A percentile compares a stretch with the other conserved stretches of the same genome.
Conservation (phyloP, 2,797 vertebrate species). For the Ataeniobius toweri region DNA sequence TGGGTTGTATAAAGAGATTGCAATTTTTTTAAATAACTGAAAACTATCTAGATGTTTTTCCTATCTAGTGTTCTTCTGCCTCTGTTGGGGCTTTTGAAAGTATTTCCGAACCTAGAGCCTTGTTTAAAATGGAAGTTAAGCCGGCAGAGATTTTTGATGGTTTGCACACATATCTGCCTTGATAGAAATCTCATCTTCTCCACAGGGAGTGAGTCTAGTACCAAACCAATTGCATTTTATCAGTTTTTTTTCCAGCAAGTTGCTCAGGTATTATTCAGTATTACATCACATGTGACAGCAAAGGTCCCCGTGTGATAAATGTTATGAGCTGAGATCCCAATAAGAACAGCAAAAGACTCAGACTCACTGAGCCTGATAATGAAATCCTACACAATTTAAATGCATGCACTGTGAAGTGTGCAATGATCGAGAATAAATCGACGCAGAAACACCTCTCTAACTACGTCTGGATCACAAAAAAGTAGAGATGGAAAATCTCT, state of each 20-base stretch:
- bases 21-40: slow-evolving; percentile 17
- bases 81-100: neutral
- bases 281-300: slow-evolving; percentile 30
- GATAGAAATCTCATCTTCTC: slow-evolving; percentile 42
- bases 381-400: slow-evolving; percentile 47
- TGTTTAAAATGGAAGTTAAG: slow-evolving; percentile 21
- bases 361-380: slow-evolving; percentile 51
- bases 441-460: slow-evolving; percentile 4
- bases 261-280: slow-evolving; percentile 25
- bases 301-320: slow-evolving; percentile 37
- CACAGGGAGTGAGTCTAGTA: slow-evolving; percentile 19
- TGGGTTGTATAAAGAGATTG: slow-evolving; percentile 16
- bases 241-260: slow-evolving; percentile 27
- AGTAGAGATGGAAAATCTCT: slow-evolving; percentile 19
- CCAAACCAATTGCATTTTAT: slow-evolving; percentile 24
- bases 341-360: slow-evolving; percentile 31
- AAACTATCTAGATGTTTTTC: neutral
- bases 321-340: slow-evolving; percentile 37
- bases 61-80: slow-evolving; percentile 1
- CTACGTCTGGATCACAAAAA: slow-evolving; percentile 20
- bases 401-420: slow-evolving; percentile 43
- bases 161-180: slow-evolving; percentile 9
- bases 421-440: slow-evolving; percentile 37
- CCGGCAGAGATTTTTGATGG: slow-evolving; percentile 25
- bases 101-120: neutral